These are phyloP conservation scores for Elephantulus edwardii DNA, from an alignment of 2,113 vertebrate genomes.

Conservation along the genomic window DNA sequence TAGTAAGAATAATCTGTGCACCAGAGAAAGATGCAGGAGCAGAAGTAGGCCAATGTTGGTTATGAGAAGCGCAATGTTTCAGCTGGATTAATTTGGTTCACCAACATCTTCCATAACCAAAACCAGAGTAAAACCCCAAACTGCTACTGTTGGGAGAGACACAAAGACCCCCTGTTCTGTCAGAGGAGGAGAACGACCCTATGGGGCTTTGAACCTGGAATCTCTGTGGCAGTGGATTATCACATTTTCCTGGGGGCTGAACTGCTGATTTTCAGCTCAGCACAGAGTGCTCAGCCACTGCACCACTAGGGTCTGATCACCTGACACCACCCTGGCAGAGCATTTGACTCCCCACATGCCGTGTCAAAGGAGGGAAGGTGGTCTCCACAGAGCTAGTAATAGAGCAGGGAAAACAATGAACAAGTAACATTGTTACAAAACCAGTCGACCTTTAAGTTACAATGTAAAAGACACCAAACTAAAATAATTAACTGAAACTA, in stretches of 20 bases:
- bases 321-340: neutral
- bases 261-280: too few relatives aligned
- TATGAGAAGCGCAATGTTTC: neutral
- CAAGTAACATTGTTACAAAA: neutral
- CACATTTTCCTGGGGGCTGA: too few relatives aligned
- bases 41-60: neutral
- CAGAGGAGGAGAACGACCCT: too few relatives aligned
- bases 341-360: neutral
- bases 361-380: neutral
- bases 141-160: too few relatives aligned
- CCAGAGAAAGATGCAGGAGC: neutral
- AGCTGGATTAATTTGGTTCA: neutral
- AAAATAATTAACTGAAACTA: neutral
- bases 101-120: too few relatives aligned
- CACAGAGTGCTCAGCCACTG: too few relatives aligned
- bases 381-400: neutral
- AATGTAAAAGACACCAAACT: constrained; percentile 27
- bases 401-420: neutral
- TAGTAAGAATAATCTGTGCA: neutral
- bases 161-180: too few relatives aligned
- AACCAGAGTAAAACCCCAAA: too few relatives aligned
- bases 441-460: neutral
- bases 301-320: too few relatives aligned
- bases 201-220: too few relatives aligned
- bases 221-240: too few relatives aligned